phyloP scores from a whole-genome alignment of 2,113 vertebrate genomes.

The Dolichotis patagonum region DNA sequence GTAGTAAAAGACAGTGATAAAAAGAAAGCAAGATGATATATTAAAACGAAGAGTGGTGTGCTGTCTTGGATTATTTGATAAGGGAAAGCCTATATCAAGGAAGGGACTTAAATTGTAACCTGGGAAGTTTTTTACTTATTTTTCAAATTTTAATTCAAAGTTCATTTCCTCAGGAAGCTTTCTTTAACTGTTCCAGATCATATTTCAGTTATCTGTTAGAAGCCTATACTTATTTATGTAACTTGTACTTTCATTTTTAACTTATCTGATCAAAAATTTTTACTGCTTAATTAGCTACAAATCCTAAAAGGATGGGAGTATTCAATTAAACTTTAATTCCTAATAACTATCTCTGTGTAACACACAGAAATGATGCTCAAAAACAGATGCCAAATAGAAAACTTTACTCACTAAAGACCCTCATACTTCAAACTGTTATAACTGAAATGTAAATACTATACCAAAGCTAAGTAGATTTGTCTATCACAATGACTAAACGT shows the following conservation, averaged over 20 bases:
- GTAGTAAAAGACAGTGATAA: neutral
- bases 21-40: conserved; percentile 40
- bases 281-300: neutral
- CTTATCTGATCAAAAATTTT: neutral
- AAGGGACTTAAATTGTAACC: conserved; percentile 40
- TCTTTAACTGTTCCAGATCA: neutral
- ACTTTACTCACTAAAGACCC: neutral
- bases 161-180: conserved; percentile 6
- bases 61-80: neutral
- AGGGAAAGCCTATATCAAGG: neutral
- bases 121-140: neutral
- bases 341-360: neutral
- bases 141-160: conserved; percentile 49
- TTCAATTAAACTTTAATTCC: conserved; percentile 19
- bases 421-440: neutral
- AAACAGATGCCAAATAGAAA: conserved; percentile 27
- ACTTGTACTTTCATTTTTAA: conserved; percentile 10
- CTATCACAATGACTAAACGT: neutral
- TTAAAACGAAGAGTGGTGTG: neutral
- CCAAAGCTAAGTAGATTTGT: neutral
- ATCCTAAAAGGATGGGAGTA: neutral
- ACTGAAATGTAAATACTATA: neutral
- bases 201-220: neutral
- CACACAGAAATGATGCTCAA: neutral
- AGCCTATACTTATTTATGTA: neutral